Conservation (phyloP, 2,888 invertebrate genomes). For the Campoplex nolae region DNA sequence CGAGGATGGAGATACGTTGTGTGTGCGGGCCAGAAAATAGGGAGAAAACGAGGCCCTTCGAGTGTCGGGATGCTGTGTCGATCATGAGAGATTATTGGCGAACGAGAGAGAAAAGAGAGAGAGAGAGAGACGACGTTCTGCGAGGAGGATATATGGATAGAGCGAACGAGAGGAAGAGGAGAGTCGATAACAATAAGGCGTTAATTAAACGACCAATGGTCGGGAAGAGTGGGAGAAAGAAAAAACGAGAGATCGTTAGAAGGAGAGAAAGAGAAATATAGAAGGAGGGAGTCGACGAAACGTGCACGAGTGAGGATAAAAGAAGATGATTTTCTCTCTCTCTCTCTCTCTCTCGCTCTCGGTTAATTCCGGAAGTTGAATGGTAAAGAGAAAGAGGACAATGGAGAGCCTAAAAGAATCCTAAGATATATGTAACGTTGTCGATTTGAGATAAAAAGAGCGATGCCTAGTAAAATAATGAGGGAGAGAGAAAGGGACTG, state of each 20-base stretch:
- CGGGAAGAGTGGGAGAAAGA: conserved; percentile 60
- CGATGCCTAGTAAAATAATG: neutral
- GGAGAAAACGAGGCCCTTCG: conserved; percentile 5
- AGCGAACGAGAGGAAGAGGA: neutral
- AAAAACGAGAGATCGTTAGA: conserved; percentile 19
- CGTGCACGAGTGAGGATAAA: conserved; percentile 48
- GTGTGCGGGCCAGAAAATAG: conserved; percentile 14
- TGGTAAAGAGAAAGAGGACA: conserved; percentile 66
- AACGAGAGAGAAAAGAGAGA: neutral
- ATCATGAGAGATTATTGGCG: neutral
- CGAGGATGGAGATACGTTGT: neutral
- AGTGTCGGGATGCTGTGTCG: neutral
- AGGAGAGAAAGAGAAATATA: conserved; percentile 46
- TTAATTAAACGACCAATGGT: conserved; percentile 75
- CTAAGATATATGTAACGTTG: conserved; percentile 13
- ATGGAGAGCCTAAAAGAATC: conserved; percentile 46
- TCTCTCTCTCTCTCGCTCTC: conserved; percentile 42
- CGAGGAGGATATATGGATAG: neutral
- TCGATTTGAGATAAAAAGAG: conserved; percentile 22
- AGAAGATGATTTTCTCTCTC: conserved; percentile 24
- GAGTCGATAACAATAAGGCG: conserved; percentile 77
- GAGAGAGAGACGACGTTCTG: no score
- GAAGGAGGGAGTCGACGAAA: conserved; percentile 43
- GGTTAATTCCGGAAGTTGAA: conserved; percentile 77
- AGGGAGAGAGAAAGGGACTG: conserved; percentile 26